A percentile compares a stretch with the other conserved stretches of the same genome.
These are phyloP conservation scores for Rhabdornis inornatus DNA, from an alignment of 2,113 vertebrate species.

Conservation along the genomic window DNA sequence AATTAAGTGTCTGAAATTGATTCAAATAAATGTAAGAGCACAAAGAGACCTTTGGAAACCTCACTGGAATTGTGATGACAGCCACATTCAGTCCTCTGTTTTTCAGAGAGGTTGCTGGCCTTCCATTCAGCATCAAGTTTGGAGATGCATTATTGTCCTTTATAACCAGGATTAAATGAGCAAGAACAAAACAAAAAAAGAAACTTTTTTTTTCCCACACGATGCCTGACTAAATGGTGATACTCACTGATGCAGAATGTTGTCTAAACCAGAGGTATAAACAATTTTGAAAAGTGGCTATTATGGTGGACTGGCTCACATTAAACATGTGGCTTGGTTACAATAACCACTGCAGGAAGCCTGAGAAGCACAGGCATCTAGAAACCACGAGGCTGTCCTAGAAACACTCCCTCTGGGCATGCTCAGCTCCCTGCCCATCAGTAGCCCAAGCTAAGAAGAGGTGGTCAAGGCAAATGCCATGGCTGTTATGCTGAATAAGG, in stretches of 20 bases:
- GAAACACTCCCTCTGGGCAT: not conserved
- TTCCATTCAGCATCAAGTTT: not conserved
- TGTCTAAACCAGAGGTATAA: not conserved
- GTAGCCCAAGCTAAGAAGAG: not conserved
- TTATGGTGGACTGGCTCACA: not conserved
- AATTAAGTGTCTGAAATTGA: not conserved
- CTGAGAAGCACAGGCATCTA: not conserved
- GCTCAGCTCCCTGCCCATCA: not conserved
- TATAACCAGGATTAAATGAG: not conserved
- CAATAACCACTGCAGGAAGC: not conserved
- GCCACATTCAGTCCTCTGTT: not conserved
- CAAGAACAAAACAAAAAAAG: not conserved
- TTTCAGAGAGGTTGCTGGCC: not conserved
- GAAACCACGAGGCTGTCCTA: not conserved
- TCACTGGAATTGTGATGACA: not conserved
- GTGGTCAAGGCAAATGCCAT: accelerated
- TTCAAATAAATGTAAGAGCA: not conserved
- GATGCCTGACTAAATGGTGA: not conserved
- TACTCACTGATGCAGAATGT: not conserved
- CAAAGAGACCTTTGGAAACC: not conserved
- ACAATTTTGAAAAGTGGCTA: not conserved
- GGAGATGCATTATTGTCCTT: not conserved
- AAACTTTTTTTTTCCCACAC: accelerated
- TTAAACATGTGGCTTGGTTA: not conserved
- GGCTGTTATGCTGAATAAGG: accelerated